Base-by-base conservation (phyloP, 2,888 invertebrate species). In the Pandemis corylana region DNA sequence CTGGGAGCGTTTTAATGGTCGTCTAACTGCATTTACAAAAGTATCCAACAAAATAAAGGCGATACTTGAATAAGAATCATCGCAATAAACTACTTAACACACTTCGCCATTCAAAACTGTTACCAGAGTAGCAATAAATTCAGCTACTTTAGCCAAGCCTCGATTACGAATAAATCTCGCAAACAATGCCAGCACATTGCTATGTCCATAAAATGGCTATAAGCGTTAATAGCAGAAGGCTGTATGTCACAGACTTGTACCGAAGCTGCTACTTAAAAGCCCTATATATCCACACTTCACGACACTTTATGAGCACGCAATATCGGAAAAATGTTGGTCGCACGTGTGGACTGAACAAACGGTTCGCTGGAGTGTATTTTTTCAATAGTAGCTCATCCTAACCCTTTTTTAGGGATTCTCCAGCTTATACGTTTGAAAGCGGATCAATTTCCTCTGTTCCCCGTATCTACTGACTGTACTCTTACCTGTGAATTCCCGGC, bases 311-410 rank as follows among this genome's bases (percentile, higher is more conserved):
- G 89, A 89, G 80, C 84, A 75, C 82, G 79, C 86, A 81, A 83
- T 92, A 91, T 92, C 86, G 89, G 91, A 90, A 92, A 92, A 91
- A 89, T 90, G 89, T 89, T 89, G 79, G 83, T 69, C 80, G 83
- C 91, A 91, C 88, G 87, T 91, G 91, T 77, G 76, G 84, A 79
- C 75, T 70, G 70, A 72, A 75, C 75, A 71, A 75, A 75, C 83
- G 80, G 84, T 84, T 86, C 83, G 81, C 82, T 77, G 78, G 81
- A 78, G 79, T 76, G 78, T 80, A 77, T 70, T 81, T 81, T 84
- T 83, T 81, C 80, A 85, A 83, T 80, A 80, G 76, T 72, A 67
- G 62, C 73, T 77, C 72, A 75, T 63, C 41, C 68, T 72, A 73
- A 76, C 75, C 71, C 70, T 75, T 42, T 74, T 75, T 70, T 67